Conservation (phyloP, 2,113 vertebrate species). For the Microtus montanus region DNA sequence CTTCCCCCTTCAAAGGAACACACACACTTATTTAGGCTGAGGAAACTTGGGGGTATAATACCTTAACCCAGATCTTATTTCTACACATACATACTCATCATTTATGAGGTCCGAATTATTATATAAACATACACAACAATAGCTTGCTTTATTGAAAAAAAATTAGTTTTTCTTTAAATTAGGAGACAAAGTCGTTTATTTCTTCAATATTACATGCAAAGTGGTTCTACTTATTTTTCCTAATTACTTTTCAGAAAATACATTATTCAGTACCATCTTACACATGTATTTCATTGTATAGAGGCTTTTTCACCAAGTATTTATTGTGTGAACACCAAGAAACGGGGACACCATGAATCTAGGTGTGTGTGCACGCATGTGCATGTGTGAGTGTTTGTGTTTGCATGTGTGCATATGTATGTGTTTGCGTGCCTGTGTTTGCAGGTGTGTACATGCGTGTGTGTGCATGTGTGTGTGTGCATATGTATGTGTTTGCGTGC, state of each 20-base stretch:
- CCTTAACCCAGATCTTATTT: not conserved
- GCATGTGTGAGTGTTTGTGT: not conserved
- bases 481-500: not conserved
- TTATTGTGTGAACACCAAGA: not conserved
- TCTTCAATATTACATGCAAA: not conserved
- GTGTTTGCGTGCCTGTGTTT: not conserved
- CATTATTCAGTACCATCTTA: not conserved
- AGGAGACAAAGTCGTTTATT: not conserved
- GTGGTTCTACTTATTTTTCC: not conserved
- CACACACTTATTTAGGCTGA: slow-evolving; percentile 7
- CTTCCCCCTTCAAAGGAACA: not conserved
- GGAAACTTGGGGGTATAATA: not conserved
- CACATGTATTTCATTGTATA: not conserved
- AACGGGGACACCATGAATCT: not conserved
- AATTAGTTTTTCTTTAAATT: slow-evolving; percentile 10
- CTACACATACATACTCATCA: not conserved
- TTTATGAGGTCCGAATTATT: not conserved
- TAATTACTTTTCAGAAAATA: not conserved
- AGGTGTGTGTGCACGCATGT: not conserved
- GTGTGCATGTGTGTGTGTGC: not conserved
- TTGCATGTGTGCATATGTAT: not conserved
- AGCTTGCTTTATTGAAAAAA: not conserved
- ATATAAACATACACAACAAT: not conserved
- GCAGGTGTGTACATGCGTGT: not conserved
- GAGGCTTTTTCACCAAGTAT: not conserved